Base-by-base conservation (phyloP, 2,797 vertebrate species). In the Cynopterus sphinx region DNA sequence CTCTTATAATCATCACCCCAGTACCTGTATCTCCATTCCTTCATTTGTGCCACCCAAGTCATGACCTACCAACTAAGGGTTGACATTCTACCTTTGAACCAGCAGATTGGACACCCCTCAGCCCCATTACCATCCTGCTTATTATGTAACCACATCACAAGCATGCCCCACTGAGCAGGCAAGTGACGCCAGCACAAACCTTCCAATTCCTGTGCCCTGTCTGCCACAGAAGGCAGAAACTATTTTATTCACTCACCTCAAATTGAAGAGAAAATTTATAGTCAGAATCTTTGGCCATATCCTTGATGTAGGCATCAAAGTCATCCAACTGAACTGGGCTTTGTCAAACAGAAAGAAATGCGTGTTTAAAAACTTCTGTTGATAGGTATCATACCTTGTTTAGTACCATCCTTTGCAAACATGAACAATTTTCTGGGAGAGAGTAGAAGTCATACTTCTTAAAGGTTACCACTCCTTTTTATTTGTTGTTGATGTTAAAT, bases 221-320 rank as follows among this genome's bases (percentile, higher is more conserved):
- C 11, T 24, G 6, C 53, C 43, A 9, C 1, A 43, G 73, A 73
- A 75, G 28, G 36, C 9, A 41, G 22, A 21, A 70, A 57, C 75
- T 16, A 2, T 33, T 77, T 51, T 16, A 53, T 3, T 26, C 78
- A 77, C 96, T 98, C 98, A 99, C 99, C 99, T 99, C 99, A 96
- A 99, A 99, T 95, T 99, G 99, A 97, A 99, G 99, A 26, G 99
- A 99, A 98, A 99, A 99, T 98, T 99, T 99, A 93, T 99, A 99
- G 87, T 99, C 99, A 0, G 99, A 99, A 98, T 99, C 99, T 98
- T 99, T 99, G 97, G 99, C 98, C 99, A 99, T 99, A 39, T 99
- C 99, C 98, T 99, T 99, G 96, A 99, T 98, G 98, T 99, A 99
- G 9, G 98, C 97, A 1, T 99, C 99, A 85, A 99, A 99, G 98